phyloP scores from a whole-genome alignment of 2,888 invertebrate species.

The Coecobrya sp. region DNA sequence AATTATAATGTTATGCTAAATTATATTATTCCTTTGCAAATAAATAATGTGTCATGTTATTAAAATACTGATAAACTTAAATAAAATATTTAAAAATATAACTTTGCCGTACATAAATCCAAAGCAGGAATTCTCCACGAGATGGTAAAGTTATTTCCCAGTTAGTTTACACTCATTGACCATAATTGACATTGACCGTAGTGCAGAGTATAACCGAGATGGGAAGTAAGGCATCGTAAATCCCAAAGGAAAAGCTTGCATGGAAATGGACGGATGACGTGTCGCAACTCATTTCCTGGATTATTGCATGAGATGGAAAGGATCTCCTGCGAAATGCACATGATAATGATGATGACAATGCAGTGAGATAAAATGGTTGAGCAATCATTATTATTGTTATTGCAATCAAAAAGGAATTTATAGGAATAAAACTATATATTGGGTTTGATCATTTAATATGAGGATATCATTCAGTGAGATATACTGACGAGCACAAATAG shows the following conservation, averaged over 20 bases:
- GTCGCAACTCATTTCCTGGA: constrained; percentile 74
- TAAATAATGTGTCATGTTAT: no score
- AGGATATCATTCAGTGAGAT: constrained; percentile 1
- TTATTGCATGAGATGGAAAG: not conserved
- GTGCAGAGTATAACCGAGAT: no score
- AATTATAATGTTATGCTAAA: no score
- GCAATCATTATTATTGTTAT: not conserved
- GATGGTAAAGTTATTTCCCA: no score
- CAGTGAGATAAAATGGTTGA: constrained; percentile 8
- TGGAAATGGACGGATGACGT: constrained; percentile 68
- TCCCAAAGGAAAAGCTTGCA: not conserved
- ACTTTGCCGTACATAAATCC: no score
- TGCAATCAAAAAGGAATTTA: constrained; percentile 21
- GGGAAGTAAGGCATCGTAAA: not conserved
- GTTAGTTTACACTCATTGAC: no score
- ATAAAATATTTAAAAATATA: no score
- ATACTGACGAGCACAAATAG: not conserved
- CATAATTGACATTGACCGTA: no score
- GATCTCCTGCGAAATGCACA: constrained; percentile 22
- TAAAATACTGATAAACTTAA: no score
- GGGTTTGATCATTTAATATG: no score
- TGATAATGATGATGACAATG: constrained; percentile 29
- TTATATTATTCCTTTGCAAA: no score
- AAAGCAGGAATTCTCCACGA: no score
- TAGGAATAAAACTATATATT: constrained; percentile 19